A percentile compares a stretch with the other conserved stretches of the same genome.
Evolutionary conservation across 1,140 invertebrate genomes (phyloP).

Genomic region (Samia ricini): DNA sequence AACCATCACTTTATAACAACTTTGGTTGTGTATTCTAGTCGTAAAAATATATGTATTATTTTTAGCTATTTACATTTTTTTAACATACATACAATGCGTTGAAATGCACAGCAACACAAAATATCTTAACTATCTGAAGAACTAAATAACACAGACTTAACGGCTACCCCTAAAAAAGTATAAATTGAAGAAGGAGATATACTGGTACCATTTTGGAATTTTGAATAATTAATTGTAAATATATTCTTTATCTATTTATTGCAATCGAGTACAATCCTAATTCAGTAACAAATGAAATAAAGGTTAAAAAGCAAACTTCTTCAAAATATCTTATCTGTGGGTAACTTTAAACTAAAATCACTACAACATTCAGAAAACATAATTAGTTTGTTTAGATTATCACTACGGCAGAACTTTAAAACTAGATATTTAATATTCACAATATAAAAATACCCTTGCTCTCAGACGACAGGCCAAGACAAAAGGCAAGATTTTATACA

Average conservation of each 20-base stretch:
- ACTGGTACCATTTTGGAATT: slow-evolving; percentile 35
- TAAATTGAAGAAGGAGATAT: slow-evolving; percentile 40
- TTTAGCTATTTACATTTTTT: slow-evolving; percentile 75
- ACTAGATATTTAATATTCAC: slow-evolving; percentile 59
- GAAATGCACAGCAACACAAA: slow-evolving; percentile 74
- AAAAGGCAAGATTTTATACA: slow-evolving; percentile 74
- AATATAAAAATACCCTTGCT: slow-evolving; percentile 62
- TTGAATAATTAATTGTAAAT: background rate
- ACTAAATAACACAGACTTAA: slow-evolving; percentile 74
- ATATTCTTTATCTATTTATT: background rate
- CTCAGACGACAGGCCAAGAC: slow-evolving; percentile 75
- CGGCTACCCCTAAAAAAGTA: slow-evolving; percentile 60
- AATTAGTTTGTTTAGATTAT: slow-evolving; percentile 54
- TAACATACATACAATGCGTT: slow-evolving; percentile 73
- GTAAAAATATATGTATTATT: slow-evolving; percentile 77
- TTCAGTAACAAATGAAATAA: background rate
- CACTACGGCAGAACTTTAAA: slow-evolving; percentile 53
- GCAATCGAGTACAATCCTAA: background rate
- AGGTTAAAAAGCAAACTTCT: slow-evolving; percentile 23
- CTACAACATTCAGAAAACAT: slow-evolving; percentile 63
- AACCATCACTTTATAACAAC: slow-evolving; percentile 77
- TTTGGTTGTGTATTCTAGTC: slow-evolving; percentile 76
- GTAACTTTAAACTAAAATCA: slow-evolving; percentile 51
- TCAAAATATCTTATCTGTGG: slow-evolving; percentile 54
- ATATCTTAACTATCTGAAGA: slow-evolving; percentile 67